A percentile compares a stretch with the other conserved stretches of the same genome.
Conservation (phyloP, 2,888 invertebrate species). For the Pristionchus mayeri region DNA sequence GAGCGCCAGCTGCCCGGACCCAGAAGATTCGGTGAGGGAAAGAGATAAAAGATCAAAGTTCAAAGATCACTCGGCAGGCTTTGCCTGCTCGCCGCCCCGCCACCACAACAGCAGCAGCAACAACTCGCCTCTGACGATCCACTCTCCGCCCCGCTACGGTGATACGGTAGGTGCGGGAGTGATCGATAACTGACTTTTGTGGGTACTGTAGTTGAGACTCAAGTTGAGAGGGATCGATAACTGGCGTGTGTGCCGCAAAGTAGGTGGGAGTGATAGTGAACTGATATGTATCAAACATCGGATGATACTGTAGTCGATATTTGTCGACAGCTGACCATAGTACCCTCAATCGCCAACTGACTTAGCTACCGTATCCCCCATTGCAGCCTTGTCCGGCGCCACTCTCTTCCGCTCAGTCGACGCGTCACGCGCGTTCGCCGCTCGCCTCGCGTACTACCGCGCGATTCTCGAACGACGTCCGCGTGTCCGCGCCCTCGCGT, state of each 20-base stretch:
- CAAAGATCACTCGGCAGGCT: slow-evolving; percentile 14
- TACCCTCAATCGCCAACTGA: neutral
- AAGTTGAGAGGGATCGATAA: no score
- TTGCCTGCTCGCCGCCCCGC: slow-evolving; percentile 5
- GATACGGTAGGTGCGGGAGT: neutral
- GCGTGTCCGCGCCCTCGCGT: neutral
- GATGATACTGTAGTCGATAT: neutral
- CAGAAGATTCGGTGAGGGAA: slow-evolving; percentile 27
- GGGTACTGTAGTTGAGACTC: no score
- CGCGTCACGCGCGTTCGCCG: neutral
- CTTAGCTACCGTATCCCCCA: neutral
- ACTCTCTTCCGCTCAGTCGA: neutral
- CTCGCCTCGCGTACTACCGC: neutral
- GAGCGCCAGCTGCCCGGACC: slow-evolving; percentile 23
- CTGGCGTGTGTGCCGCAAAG: neutral
- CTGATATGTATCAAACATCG: neutral
- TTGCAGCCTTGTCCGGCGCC: neutral
- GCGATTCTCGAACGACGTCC: neutral
- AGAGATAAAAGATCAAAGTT: neutral
- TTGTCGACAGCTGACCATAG: neutral
- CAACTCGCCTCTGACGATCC: neutral
- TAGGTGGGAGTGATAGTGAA: neutral
- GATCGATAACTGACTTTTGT: neutral
- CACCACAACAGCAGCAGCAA: neutral
- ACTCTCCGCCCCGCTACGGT: neutral